phyloP scores from a whole-genome alignment of 2,113 vertebrate genomes.

The Megatriorchis doriae region DNA sequence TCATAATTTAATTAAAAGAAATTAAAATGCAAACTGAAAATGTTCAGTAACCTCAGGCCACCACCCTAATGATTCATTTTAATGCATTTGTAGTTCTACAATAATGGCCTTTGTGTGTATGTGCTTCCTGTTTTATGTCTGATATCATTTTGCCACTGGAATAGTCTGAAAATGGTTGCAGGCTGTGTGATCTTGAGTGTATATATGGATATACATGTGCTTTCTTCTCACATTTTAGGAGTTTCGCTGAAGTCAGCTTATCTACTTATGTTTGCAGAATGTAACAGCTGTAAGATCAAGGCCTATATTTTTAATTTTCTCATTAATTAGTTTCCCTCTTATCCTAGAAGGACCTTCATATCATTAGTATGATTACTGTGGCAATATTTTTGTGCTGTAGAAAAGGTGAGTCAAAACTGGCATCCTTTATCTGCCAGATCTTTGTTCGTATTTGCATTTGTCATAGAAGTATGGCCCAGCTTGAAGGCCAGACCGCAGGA shows the following conservation, averaged over 20 bases:
- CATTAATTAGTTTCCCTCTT: slow-evolving; percentile 21
- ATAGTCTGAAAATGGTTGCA: neutral
- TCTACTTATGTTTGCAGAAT: neutral
- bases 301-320: slow-evolving; percentile 1
- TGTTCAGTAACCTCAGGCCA: slow-evolving; percentile 35
- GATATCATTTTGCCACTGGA: neutral
- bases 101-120: neutral
- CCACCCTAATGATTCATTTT: slow-evolving; percentile 37
- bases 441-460: neutral
- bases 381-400: neutral
- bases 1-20: slow-evolving; percentile 67
- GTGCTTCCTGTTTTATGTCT: slow-evolving; percentile 20
- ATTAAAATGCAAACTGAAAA: slow-evolving; percentile 43
- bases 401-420: neutral
- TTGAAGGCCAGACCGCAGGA: neutral
- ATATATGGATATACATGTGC: neutral
- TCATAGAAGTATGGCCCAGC: neutral
- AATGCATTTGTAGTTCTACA: slow-evolving; percentile 30
- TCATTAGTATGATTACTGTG: neutral
- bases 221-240: neutral
- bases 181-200: neutral
- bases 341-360: neutral
- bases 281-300: slow-evolving; percentile 16
- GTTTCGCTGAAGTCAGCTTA: neutral
- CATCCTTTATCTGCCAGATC: neutral